Evolutionary conservation across 2,888 invertebrate species (phyloP), one percentile per base, ranked within the genome.

Genomic region (Lomographa bimaculata): DNA sequence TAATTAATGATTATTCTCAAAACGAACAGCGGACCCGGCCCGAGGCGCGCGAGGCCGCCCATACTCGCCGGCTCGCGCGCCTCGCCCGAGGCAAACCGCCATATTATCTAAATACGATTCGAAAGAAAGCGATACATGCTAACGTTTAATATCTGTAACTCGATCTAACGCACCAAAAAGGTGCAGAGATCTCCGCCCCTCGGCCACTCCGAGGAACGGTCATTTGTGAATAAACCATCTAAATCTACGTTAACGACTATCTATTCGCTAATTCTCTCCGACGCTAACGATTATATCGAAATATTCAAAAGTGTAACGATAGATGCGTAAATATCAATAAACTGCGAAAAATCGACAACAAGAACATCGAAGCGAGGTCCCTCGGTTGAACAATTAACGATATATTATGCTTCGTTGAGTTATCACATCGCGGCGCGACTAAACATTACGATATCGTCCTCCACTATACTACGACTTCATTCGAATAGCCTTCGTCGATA

Each of bases 321-420:
- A 25, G 20, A 29, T 17, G 30, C 29, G 28, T 20, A 9, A 8
- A 26, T 25, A 45, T 32, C 10, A 25, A 39, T 32, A 33, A 19
- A 24, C 24, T 8, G 35, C 30, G 35, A 10, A 35, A 21, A 5
- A 21, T 30, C 18, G 9, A 18, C 26, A 26, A 37, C 23, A 44
- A 24, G 19, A 20, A 18, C 20, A 9, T 32, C 14, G 19, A 34
- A 2, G 7, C 10, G 8, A 33, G 41, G 46, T 44, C 44, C 39
- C 41, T n/a, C 28, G 17, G 12, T 23, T 19, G 30, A 12, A 18
- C 34, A 23, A 20, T 6, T 7, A 18, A 25, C 24, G n/a, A 3
- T 27, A 11, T 29, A 38, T 12, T n/a, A 37, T 42, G 50, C 39
- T 57, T 62, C 60, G 63, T 55, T 63, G 60, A 25, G 27, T 36